Percentiles rank a stretch among this genome's conserved stretches.
Evolutionary conservation across 2,888 invertebrate species (phyloP).

Genomic region (Hylaea fasciaria): DNA sequence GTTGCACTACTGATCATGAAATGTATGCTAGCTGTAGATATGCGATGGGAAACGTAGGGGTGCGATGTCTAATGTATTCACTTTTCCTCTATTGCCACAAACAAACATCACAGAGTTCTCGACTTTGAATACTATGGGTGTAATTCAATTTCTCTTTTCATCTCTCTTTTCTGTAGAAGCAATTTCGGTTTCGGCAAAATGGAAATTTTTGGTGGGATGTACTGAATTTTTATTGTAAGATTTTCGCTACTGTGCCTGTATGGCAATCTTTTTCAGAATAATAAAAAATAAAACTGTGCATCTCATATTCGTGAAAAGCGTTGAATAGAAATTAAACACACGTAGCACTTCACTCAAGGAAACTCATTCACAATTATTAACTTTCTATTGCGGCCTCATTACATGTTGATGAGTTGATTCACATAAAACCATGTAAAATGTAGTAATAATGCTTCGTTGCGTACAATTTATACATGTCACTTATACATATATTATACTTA

Average conservation of each 20-base stretch:
- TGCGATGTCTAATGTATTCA: slow-evolving; percentile 71
- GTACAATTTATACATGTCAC: no score
- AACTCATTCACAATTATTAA: no score
- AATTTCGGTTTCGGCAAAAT: slow-evolving; percentile 33
- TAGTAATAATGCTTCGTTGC: no score
- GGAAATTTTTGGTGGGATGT: slow-evolving; percentile 45
- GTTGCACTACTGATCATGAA: slow-evolving; percentile 11
- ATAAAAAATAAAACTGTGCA: not conserved
- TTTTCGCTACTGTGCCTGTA: slow-evolving; percentile 4
- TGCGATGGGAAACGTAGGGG: slow-evolving; percentile 53
- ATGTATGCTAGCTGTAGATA: slow-evolving; percentile 3
- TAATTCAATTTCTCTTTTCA: slow-evolving; percentile 74
- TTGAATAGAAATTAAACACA: no score
- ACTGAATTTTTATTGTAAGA: slow-evolving; percentile 33
- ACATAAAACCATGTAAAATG: no score
- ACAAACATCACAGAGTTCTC: slow-evolving; percentile 74
- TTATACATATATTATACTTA: no score
- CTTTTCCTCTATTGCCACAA: slow-evolving; percentile 69
- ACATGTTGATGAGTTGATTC: no score
- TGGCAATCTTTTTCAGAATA: not conserved
- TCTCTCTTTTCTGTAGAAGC: slow-evolving; percentile 47
- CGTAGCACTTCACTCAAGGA: no score
- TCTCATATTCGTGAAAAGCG: no score
- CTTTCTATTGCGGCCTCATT: no score
- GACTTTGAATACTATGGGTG: slow-evolving; percentile 57